These are phyloP conservation scores for Styela plicata DNA, from an alignment of 23 tunicate species.

Conservation along the genomic window DNA sequence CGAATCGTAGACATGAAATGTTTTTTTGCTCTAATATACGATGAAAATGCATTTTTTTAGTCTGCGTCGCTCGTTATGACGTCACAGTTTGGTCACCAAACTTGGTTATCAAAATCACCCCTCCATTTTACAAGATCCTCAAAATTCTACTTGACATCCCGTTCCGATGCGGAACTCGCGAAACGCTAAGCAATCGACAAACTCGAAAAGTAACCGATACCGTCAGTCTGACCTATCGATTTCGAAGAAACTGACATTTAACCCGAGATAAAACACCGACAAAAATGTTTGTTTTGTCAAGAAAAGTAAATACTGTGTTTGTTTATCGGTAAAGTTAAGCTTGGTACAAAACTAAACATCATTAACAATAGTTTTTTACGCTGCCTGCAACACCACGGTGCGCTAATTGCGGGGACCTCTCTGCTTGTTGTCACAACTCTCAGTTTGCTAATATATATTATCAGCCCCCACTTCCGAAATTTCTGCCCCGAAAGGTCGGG, in stretches of 20 bases:
- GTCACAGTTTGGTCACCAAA: no score
- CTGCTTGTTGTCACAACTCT: not conserved
- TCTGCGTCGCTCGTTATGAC: no score
- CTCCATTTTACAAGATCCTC: no score
- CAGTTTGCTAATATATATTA: not conserved
- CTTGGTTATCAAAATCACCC: no score
- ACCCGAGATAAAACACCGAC: not conserved
- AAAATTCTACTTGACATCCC: no score
- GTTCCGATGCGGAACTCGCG: no score
- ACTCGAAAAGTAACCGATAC: not conserved
- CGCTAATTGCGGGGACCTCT: not conserved
- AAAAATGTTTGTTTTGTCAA: not conserved
- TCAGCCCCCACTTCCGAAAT: constrained; percentile 3
- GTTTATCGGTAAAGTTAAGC: not conserved
- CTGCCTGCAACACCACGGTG: not conserved
- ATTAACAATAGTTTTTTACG: not conserved
- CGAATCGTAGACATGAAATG: no score
- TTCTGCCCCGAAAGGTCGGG: not conserved
- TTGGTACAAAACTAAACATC: not conserved
- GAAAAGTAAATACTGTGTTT: not conserved
- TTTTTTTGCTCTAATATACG: no score
- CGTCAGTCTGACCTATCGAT: not conserved
- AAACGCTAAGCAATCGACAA: no score
- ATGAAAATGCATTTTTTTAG: no score
- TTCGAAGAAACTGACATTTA: not conserved